These are phyloP conservation scores for Cydia splendana DNA, from an alignment of 1,140 invertebrate species.

Conservation along the genomic window DNA sequence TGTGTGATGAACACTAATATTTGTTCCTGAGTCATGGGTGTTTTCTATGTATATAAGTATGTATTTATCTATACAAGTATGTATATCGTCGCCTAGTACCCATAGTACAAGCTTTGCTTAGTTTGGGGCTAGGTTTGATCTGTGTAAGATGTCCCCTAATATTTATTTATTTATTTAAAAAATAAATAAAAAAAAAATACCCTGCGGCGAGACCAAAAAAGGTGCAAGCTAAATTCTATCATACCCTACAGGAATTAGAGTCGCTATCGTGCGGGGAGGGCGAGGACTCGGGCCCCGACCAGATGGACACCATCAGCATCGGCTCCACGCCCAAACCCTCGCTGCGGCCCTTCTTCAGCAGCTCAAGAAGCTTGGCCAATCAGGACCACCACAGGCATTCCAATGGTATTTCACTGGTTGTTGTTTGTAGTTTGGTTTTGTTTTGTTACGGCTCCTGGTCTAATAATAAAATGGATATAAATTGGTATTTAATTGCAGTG, in stretches of 20 bases:
- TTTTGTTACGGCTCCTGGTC: slow-evolving; percentile 33
- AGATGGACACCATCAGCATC: slow-evolving; percentile 96
- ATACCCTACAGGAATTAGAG: slow-evolving; percentile 93
- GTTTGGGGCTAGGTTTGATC: no score
- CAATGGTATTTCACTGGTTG: slow-evolving; percentile 52
- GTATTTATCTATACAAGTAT: no score
- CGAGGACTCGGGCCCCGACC: slow-evolving; percentile 94
- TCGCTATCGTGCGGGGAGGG: slow-evolving; percentile 90
- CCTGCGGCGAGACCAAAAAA: no score
- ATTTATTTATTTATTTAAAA: no score
- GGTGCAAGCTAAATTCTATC: no score
- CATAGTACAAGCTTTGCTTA: no score
- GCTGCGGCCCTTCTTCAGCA: slow-evolving; percentile 95
- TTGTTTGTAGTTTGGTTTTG: background rate
- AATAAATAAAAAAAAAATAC: no score
- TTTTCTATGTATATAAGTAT: no score
- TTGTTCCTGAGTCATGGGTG: no score
- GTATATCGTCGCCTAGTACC: no score
- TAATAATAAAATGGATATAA: slow-evolving; percentile 5
- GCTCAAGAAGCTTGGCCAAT: slow-evolving; percentile 87
- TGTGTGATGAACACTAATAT: no score
- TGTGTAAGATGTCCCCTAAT: no score
- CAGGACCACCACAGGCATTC: slow-evolving; percentile 75
- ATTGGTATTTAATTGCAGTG: background rate
- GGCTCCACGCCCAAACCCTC: slow-evolving; percentile 98